A percentile compares a stretch with the other conserved stretches of the same genome.
These are phyloP conservation scores for Propithecus deckenii DNA, from an alignment of 2,797 vertebrate genomes.

Conservation along the genomic window DNA sequence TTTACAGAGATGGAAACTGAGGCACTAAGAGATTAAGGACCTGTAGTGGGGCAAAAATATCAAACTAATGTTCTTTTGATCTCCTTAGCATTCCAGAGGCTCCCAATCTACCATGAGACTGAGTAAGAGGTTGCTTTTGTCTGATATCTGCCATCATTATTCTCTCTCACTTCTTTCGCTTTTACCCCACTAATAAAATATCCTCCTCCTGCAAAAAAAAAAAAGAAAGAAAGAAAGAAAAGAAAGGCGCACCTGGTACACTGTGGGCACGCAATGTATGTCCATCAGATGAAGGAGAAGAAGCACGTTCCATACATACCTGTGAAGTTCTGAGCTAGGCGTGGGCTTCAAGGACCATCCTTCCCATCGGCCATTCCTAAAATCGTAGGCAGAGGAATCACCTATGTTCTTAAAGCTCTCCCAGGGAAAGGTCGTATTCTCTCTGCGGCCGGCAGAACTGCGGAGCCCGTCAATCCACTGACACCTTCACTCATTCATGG, in stretches of 20 bases:
- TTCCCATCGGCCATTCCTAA: background rate
- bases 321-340: background rate
- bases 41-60: background rate
- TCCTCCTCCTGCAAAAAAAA: background rate
- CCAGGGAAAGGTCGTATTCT: background rate
- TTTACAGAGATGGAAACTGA: background rate
- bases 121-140: background rate
- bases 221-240: background rate
- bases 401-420: background rate
- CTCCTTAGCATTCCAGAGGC: background rate
- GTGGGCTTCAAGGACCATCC: background rate
- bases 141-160: background rate
- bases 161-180: background rate
- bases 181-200: background rate
- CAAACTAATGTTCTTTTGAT: background rate
- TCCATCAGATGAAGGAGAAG: background rate
- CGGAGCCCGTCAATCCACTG: background rate
- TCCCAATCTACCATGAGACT: background rate
- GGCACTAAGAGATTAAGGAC: background rate
- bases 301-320: background rate
- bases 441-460: background rate
- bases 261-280: background rate
- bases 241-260: background rate
- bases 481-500: background rate
- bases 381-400: background rate